Evolutionary conservation across 2,113 vertebrate species (phyloP).

Genomic region (Nicator chloris): DNA sequence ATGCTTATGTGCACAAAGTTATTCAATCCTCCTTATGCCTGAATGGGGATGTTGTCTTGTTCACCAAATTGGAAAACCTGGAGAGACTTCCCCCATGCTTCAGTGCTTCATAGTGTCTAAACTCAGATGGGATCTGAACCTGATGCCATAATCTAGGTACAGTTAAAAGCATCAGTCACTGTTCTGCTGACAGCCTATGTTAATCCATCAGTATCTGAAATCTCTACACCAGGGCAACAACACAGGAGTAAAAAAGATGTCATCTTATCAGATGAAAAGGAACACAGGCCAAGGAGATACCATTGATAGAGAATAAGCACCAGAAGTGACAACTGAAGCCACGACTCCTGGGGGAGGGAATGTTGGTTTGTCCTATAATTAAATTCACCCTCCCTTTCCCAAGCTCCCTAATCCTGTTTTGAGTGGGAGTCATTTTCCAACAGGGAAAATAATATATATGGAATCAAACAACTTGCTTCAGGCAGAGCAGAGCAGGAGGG

Average conservation of each 20-base stretch:
- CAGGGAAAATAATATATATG: slow-evolving; percentile 21
- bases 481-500: slow-evolving; percentile 5
- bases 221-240: not conserved
- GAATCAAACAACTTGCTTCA: slow-evolving; percentile 47
- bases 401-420: slow-evolving; percentile 58
- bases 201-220: not conserved
- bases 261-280: not conserved
- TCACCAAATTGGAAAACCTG: not conserved
- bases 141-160: not conserved
- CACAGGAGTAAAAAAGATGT: not conserved
- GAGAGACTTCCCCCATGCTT: not conserved
- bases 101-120: not conserved
- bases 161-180: not conserved
- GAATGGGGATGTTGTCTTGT: not conserved
- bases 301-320: not conserved
- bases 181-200: not conserved
- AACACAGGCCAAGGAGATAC: not conserved
- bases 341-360: slow-evolving; percentile 16
- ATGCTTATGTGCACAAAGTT: not conserved
- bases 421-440: slow-evolving; percentile 29
- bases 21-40: not conserved
- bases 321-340: slow-evolving; percentile 16
- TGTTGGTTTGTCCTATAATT: slow-evolving; percentile 55
- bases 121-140: not conserved
- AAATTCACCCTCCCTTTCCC: slow-evolving; percentile 33